Evolutionary conservation across 2,797 vertebrate genomes (phyloP).

Genomic region (Forpus xanthops): DNA sequence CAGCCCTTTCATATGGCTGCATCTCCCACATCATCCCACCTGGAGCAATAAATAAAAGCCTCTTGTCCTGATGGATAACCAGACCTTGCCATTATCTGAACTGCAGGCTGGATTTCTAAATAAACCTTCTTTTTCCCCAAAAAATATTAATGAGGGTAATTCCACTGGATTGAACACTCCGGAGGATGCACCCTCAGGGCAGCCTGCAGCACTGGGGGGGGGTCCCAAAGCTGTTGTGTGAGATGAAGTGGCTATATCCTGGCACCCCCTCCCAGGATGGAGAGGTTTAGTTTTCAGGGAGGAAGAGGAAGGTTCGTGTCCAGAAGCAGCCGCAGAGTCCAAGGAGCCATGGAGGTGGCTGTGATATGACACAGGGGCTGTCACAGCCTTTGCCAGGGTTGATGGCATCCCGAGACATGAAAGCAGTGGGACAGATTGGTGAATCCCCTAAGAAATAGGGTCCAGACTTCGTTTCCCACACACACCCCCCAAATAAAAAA

Average conservation of each 20-base stretch:
- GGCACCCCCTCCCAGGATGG: accelerated
- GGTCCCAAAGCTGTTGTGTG: neutral
- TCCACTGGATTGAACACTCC: neutral
- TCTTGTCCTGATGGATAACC: neutral
- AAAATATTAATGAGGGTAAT: neutral
- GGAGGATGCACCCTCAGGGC: neutral
- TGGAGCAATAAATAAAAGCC: neutral
- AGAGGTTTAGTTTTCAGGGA: neutral
- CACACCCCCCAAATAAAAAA: too few species aligned
- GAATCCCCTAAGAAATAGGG: neutral
- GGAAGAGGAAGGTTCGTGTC: neutral
- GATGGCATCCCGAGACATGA: accelerated
- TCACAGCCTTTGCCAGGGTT: neutral
- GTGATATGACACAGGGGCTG: neutral
- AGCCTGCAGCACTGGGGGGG: accelerated
- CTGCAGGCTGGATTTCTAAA: neutral
- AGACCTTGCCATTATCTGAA: neutral
- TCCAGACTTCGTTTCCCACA: neutral
- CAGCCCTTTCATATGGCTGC: neutral
- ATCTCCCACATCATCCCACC: neutral
- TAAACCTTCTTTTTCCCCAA: neutral
- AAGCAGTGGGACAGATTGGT: accelerated
- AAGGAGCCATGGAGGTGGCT: neutral
- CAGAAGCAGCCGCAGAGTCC: neutral
- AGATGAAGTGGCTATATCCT: neutral